A percentile compares a stretch with the other conserved stretches of the same genome.
Conservation (phyloP, 2,797 vertebrate genomes). For the Vultur gryphus region DNA sequence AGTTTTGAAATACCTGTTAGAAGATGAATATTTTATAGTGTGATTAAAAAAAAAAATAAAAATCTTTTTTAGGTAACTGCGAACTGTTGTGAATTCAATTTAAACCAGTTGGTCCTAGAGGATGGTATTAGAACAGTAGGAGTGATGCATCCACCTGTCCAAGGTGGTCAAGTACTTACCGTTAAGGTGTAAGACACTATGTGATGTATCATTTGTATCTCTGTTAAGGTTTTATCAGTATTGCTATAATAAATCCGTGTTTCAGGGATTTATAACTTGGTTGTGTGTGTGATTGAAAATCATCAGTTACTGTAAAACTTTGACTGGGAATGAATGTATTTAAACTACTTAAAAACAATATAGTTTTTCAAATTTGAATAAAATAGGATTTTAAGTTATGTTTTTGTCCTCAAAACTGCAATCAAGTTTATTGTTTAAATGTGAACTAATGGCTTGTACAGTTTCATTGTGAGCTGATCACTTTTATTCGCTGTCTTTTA, state of each 20-base stretch:
- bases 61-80: not conserved
- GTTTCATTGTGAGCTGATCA: not conserved
- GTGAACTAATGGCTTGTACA: constrained; percentile 22
- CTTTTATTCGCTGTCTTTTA: not conserved
- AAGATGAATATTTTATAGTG: not conserved
- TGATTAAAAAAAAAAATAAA: not conserved
- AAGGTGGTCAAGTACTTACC: constrained; percentile 6
- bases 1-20: not conserved
- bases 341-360: constrained; percentile 25
- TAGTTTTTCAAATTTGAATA: constrained; percentile 30
- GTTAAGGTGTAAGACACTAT: constrained; percentile 20
- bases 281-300: constrained; percentile 33
- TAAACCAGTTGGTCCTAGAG: constrained; percentile 21
- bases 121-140: constrained; percentile 23
- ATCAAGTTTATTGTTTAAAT: constrained; percentile 2
- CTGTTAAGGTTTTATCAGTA: constrained; percentile 67
- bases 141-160: constrained; percentile 3
- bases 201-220: constrained; percentile 49
- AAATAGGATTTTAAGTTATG: constrained; percentile 19
- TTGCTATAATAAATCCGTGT: constrained; percentile 61
- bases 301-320: constrained; percentile 40
- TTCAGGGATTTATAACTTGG: constrained; percentile 57
- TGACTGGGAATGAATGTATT: constrained; percentile 39
- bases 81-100: not conserved
- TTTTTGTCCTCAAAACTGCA: constrained; percentile 7